Evolutionary conservation across 2,113 vertebrate species (phyloP).

Genomic region (Colius striatus): DNA sequence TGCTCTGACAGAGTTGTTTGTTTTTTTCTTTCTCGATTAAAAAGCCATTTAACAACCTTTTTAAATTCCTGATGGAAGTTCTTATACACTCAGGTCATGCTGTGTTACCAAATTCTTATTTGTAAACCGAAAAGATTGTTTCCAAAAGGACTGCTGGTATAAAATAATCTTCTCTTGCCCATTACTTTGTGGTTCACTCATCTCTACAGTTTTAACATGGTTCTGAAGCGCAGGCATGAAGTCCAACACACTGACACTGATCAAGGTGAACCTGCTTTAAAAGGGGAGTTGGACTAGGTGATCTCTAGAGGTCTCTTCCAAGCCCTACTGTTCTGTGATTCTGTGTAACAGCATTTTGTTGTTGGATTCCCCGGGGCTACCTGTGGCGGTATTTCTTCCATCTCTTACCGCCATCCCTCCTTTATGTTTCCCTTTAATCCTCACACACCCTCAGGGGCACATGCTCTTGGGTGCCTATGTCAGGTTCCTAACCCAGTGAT

Average conservation of each 20-base stretch:
- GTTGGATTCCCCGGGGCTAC: neutral
- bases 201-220: fast-evolving
- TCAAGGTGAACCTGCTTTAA: too few species aligned
- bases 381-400: neutral
- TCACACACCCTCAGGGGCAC: neutral
- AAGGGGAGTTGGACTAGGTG: too few species aligned
- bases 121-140: neutral
- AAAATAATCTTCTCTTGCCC: neutral
- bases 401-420: neutral
- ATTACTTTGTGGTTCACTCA: fast-evolving
- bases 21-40: neutral
- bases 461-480: too few species aligned
- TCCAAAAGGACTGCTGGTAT: fast-evolving
- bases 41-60: neutral
- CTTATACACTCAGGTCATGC: neutral
- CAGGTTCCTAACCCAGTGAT: fast-evolving
- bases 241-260: too few species aligned
- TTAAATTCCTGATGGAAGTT: neutral
- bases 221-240: fast-evolving
- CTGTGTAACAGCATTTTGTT: neutral
- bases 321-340: too few species aligned
- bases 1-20: too few species aligned
- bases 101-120: neutral
- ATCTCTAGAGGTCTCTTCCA: too few species aligned
- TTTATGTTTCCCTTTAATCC: neutral